Evolutionary conservation across 1,140 invertebrate species (phyloP), one percentile per base, ranked within the genome.

Genomic region (Zaprionus kolodkinae): DNA sequence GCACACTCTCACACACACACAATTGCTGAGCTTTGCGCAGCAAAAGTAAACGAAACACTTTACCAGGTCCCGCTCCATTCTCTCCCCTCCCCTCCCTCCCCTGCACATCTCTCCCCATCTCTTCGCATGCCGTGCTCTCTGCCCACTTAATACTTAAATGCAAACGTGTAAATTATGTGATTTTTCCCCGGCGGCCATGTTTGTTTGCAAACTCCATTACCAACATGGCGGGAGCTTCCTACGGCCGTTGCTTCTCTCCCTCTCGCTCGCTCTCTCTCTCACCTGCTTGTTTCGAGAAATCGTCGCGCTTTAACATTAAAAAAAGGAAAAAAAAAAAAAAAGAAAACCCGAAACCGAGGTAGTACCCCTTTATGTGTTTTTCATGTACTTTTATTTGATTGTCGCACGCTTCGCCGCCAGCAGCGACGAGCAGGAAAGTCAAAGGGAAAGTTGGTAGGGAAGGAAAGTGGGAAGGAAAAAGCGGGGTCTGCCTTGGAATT

Each of bases 341-440:
- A 61, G 57, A 50, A 38, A 60, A 59, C 54, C 45, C 55, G 25
- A 54, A 54, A 55, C 50, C 69, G 77, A 63, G 72, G 38, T 50
- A 0, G 40, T 80, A 87, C 84, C 85, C 84, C 84, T 89, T 87
- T 89, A 88, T 87, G 80, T 88, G 80, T 84, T 88, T 89, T 89
- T 84, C 85, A 89, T 88, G 84, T 88, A 88, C 85, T 89, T 88
- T 88, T 88, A 88, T 88, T 88, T 89, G 85, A 89, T 88, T 88
- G 84, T 88, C 84, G 84, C 84, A 88, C 84, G 84, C 84, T 84
- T 88, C 82, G 78, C 62, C 80, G 81, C 80, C 67, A 60, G 48
- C 38, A 21, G 21, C 21, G 21, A 21, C 21, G 21, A 21, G 21
- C 60, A 50, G 66, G 33, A 25, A 21, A 21, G 21, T 21, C 21